Evolutionary conservation across 2,113 vertebrate species (phyloP).

Genomic region (Turnix velox): DNA sequence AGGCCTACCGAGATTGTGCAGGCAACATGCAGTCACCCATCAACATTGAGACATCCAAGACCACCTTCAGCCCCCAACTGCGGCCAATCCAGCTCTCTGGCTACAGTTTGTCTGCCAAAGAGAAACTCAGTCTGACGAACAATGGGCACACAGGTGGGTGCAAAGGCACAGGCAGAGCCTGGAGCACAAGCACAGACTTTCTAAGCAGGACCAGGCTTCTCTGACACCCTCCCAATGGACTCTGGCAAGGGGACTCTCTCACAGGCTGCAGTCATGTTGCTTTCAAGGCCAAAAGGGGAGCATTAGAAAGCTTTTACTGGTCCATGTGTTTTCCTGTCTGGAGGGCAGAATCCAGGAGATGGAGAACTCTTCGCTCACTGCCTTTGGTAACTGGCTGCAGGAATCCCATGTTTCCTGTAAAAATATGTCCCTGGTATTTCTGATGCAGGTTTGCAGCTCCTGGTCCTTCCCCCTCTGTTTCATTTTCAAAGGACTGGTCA

Average conservation of each 20-base stretch:
- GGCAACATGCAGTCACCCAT: slow-evolving; percentile 72
- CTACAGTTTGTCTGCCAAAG: slow-evolving; percentile 31
- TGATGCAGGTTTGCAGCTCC: neutral
- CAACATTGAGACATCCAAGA: slow-evolving; percentile 35
- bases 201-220: neutral
- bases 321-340: neutral
- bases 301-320: neutral
- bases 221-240: neutral
- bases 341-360: neutral
- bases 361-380: fast-evolving
- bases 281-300: neutral
- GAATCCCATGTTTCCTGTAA: neutral
- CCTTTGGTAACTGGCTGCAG: neutral
- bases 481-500: neutral
- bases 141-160: slow-evolving; percentile 74
- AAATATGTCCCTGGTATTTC: neutral
- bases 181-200: neutral
- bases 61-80: slow-evolving; percentile 48
- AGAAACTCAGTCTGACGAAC: slow-evolving; percentile 62
- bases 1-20: neutral
- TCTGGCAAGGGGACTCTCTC: neutral
- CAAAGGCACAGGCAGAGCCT: neutral
- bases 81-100: slow-evolving; percentile 52
- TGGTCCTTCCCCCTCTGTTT: neutral
- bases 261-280: neutral